Base-by-base conservation (phyloP, 2,797 vertebrate species). In the Coracias cyanogaster region DNA sequence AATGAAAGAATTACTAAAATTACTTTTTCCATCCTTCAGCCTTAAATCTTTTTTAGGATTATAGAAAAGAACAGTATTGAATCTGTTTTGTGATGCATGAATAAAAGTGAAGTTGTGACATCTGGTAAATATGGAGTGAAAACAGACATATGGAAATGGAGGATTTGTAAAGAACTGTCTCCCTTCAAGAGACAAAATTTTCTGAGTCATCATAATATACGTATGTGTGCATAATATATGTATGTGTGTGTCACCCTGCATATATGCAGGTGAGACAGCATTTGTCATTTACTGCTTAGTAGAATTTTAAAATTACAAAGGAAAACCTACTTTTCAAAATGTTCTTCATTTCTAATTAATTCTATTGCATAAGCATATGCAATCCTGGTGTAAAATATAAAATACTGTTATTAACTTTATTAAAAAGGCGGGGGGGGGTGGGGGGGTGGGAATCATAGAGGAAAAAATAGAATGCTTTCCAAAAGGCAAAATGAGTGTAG, bases 91-190 rank as follows among this genome's bases (percentile, higher is more conserved):
- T 95, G 70, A 84, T 66, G 37, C 72, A 64, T 90, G 73, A 93
- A 78, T 69, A 62, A 84, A 93, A 96, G 82, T 82, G 41, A 90
- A 94, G 51, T 84, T 87, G 74, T 91, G 90, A 93, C 69, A 95
- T 80, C 65, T 87, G 82, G 66, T 94, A 94, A 95, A 96, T 66
- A 90, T 9, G 60, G 45, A 80, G 49, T 51, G 43, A 93, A 95
- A 97, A 77, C 46, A 89, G 82, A 64, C n/a, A 69, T 74, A 82
- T 64, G 86, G 82, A 89, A 95, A 62, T 80, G 29, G 22, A 86
- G 43, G 46, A 67, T 93, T 89, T 80, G 31, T 69, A 57, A 88
- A 51, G 46, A 94, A 60, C 48, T 61, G 12, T 61, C 31, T 93
- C 29, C 41, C 37, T 88, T 54, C 43, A 43, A 83, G 15, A 85